Conservation (phyloP, 2,113 vertebrate genomes). For the Miniopterus natalensis region DNA sequence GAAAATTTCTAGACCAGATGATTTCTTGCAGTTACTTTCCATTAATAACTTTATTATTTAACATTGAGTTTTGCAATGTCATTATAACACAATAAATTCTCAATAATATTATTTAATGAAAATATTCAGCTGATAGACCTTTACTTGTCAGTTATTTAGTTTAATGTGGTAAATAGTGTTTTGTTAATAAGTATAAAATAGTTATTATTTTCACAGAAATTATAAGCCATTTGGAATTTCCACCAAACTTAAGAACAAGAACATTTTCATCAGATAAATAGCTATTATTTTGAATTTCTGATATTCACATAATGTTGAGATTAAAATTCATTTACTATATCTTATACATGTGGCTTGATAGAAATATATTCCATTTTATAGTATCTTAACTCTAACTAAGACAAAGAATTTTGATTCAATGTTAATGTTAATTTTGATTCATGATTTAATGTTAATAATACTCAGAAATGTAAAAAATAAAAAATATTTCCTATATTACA, state of each 20-base stretch:
- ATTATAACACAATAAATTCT: background rate
- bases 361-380: background rate
- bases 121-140: background rate
- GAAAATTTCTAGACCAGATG: background rate
- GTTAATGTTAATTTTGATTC: background rate
- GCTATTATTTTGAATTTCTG: background rate
- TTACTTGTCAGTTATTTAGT: background rate
- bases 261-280: background rate
- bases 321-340: background rate
- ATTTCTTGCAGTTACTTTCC: background rate
- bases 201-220: background rate
- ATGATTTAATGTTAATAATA: background rate
- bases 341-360: background rate
- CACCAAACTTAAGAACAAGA: background rate
- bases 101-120: background rate
- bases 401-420: background rate
- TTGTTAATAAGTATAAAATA: conserved; percentile 32
- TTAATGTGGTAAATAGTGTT: background rate
- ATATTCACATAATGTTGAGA: background rate
- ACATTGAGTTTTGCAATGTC: background rate
- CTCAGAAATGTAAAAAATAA: background rate
- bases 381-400: background rate
- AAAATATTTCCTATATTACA: background rate
- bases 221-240: conserved; percentile 1
- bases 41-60: conserved; percentile 17